Evolutionary conservation across 2,888 invertebrate genomes (phyloP).

Genomic region (Eristalinus aeneus): DNA sequence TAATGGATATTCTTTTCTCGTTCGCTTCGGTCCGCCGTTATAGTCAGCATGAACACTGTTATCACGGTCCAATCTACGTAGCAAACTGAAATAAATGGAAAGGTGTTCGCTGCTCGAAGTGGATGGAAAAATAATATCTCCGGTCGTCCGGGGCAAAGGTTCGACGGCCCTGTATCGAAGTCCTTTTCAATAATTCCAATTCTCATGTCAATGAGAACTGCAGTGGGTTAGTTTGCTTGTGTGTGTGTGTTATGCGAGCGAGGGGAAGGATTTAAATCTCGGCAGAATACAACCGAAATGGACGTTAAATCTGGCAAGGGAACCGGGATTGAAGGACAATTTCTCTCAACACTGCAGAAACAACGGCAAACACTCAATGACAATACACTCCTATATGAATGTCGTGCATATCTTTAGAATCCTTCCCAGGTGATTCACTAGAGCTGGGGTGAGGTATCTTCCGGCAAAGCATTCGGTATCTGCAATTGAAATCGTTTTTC

Average conservation of each 20-base stretch:
- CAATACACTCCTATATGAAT: conserved; percentile 15
- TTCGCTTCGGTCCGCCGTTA: conserved; percentile 31
- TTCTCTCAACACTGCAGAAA: conserved; percentile 37
- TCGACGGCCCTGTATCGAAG: neutral
- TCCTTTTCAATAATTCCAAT: conserved; percentile 33
- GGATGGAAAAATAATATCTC: conserved; percentile 49
- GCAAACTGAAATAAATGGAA: conserved; percentile 44
- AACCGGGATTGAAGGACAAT: neutral
- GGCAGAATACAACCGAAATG: neutral
- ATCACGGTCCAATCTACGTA: conserved; percentile 19
- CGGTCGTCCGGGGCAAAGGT: neutral
- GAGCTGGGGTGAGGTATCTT: conserved; percentile 22
- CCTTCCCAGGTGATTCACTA: conserved; percentile 9
- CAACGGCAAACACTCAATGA: conserved; percentile 33
- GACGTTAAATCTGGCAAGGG: conserved; percentile 18
- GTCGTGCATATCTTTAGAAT: conserved; percentile 36
- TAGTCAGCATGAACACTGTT: neutral
- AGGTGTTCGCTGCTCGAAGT: conserved; percentile 21
- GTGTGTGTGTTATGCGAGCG: no score
- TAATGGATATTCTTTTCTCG: conserved; percentile 50
- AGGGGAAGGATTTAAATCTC: neutral
- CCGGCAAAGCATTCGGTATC: conserved; percentile 15
- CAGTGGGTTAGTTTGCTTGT: neutral
- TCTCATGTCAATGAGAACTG: conserved; percentile 22
- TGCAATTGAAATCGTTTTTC: conserved; percentile 60